Percentiles rank a stretch among this genome's conserved stretches.
Evolutionary conservation across 2,113 vertebrate genomes (phyloP).

Genomic region (Delphinapterus leucas): DNA sequence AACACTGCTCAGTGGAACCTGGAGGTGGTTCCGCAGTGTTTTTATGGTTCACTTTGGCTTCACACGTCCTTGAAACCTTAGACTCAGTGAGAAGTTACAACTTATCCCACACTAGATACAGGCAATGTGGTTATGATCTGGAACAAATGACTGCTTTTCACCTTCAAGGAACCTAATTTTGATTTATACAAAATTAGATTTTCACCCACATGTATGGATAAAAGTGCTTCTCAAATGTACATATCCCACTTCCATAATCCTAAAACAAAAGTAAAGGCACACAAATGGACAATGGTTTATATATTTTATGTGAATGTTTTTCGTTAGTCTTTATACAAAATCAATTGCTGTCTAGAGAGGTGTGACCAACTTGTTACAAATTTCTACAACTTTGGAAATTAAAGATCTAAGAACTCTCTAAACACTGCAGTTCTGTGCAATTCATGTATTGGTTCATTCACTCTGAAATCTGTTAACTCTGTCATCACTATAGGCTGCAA

Average conservation of each 20-base stretch:
- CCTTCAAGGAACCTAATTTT: slow-evolving; percentile 4
- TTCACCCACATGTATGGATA: not conserved
- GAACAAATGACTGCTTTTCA: not conserved
- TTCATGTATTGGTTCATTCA: not conserved
- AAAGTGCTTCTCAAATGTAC: slow-evolving; percentile 69
- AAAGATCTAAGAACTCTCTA: not conserved
- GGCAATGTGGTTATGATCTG: not conserved
- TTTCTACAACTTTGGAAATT: not conserved
- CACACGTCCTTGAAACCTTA: not conserved
- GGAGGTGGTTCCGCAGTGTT: slow-evolving; percentile 12
- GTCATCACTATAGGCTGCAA: not conserved
- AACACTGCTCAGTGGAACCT: slow-evolving; percentile 3
- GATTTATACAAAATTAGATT: slow-evolving; percentile 55
- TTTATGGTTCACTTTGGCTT: slow-evolving; percentile 17
- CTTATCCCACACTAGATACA: slow-evolving; percentile 61
- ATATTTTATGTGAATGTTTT: slow-evolving; percentile 50
- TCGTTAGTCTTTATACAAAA: slow-evolving; percentile 14
- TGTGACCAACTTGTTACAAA: not conserved
- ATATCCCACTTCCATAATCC: slow-evolving; percentile 56
- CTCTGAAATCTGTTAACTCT: not conserved
- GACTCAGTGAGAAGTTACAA: not conserved
- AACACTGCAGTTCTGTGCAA: not conserved
- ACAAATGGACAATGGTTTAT: slow-evolving; percentile 55
- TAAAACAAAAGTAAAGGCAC: slow-evolving; percentile 79
- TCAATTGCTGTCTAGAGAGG: not conserved